Evolutionary conservation across 2,888 invertebrate species (phyloP), one percentile per base, ranked within the genome.

Genomic region (Idaea dimidiata): DNA sequence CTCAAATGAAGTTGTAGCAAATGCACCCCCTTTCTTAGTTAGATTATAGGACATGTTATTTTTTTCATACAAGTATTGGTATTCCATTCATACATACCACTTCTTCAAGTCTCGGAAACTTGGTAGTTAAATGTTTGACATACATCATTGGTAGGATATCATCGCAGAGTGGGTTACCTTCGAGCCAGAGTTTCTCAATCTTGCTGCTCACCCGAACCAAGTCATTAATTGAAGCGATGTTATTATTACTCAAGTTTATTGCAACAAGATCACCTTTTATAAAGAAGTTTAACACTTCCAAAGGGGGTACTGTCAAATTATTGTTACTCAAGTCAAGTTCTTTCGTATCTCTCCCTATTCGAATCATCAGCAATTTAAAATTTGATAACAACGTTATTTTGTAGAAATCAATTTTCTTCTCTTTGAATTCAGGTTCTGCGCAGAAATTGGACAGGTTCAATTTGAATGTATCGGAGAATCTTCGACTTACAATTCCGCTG

Each of bases 161-260:
- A 10, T 86, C 86, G 69, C 92, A 92, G 1, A 92, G 73, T 0
- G 91, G 91, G 63, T 92, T 92, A 0, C 90, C 91, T 73, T 91
- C 91, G 16, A 91, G 67, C 90, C 90, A 90, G 0, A 92, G 72
- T 57, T 84, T 88, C 66, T 91, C 91, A 60, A 92, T 86, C 74
- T 85, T 89, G 74, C 90, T 91, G 69, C 86, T 89, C 1, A 88
- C 80, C 64, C 90, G 78, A 17, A 83, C 78, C 16, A 89, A 66
- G 58, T 88, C 86, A 17, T 78, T 66, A 59, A 91, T 16, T 56
- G 86, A 79, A 58, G 78, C 75, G 56, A 91, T 86, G 75, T 87
- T 80, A 70, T 92, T 92, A 67, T 90, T 66, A 70, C 90, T 90
- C 24, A 92, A 76, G 71, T 91, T 85, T 7, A 92, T 77, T 17